A percentile compares a stretch with the other conserved stretches of the same genome.
These are phyloP conservation scores for Cyprinodon variegatus DNA, from an alignment of 2,113 vertebrate genomes.

Conservation along the genomic window DNA sequence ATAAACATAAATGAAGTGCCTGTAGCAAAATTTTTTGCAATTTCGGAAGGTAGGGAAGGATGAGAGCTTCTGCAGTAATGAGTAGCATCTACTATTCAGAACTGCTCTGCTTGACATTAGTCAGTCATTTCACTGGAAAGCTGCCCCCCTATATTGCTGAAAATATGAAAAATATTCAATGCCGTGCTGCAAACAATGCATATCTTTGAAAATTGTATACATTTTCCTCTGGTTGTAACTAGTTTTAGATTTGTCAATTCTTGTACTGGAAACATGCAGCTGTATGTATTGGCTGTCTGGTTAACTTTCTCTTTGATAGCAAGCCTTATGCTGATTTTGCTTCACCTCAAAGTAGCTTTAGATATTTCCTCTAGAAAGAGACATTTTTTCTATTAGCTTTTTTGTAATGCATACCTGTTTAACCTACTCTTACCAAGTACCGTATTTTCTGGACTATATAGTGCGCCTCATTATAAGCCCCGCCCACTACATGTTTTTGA, in stretches of 20 bases:
- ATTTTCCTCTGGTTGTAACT: neutral
- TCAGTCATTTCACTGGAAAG: neutral
- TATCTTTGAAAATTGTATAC: neutral
- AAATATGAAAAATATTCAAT: neutral
- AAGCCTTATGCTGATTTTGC: slow-evolving; percentile 29
- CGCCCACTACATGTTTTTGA: no score
- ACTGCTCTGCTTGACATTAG: neutral
- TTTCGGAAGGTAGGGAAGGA: neutral
- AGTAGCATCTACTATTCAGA: neutral
- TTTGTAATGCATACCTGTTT: slow-evolving; percentile 32
- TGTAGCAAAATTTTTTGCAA: neutral
- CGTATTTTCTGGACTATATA: no score
- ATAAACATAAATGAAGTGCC: neutral
- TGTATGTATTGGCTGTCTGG: slow-evolving; percentile 22
- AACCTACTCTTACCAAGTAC: slow-evolving; percentile 27
- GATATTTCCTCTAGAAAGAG: neutral
- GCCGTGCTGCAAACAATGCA: neutral
- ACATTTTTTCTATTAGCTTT: slow-evolving; percentile 27
- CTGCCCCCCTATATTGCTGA: neutral
- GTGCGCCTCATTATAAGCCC: no score
- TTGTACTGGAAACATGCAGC: slow-evolving; percentile 39
- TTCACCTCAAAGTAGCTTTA: slow-evolving; percentile 1
- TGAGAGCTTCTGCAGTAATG: neutral
- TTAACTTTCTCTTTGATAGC: slow-evolving; percentile 14
- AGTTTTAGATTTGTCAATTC: slow-evolving; percentile 24